These are phyloP conservation scores for Chironomus tentans DNA, from an alignment of 2,888 invertebrate genomes.

Conservation along the genomic window DNA sequence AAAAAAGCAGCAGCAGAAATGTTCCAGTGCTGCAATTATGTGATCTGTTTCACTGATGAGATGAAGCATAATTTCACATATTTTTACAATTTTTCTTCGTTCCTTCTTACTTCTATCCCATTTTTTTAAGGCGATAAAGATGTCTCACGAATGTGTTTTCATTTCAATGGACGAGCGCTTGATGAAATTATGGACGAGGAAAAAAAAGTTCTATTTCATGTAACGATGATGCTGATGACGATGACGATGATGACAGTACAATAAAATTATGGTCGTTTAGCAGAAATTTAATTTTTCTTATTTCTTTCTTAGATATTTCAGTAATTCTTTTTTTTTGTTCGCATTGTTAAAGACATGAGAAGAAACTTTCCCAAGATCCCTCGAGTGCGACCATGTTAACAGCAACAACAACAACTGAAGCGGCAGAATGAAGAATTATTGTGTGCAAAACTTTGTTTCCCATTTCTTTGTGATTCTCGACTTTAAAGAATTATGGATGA, in stretches of 20 bases:
- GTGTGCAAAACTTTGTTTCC: not conserved
- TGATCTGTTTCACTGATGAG: constrained; percentile 4
- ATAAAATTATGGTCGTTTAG: not conserved
- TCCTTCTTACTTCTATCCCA: not conserved
- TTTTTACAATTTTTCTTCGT: not conserved
- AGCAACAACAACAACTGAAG: not conserved
- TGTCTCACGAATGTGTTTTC: not conserved
- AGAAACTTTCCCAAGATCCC: not conserved
- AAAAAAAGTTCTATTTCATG: not conserved
- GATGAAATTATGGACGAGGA: not conserved
- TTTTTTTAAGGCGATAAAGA: not conserved
- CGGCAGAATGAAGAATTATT: not conserved
- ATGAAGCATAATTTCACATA: not conserved
- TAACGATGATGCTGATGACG: not conserved
- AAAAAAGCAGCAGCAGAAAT: not conserved
- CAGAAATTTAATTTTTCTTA: not conserved
- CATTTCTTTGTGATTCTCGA: not conserved
- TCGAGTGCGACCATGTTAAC: not conserved
- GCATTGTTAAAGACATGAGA: not conserved
- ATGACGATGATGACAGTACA: not conserved
- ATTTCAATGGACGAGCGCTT: not conserved
- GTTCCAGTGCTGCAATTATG: not conserved
- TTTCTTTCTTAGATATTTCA: not conserved
- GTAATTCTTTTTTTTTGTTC: not conserved
- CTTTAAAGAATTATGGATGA: not conserved